Percentiles rank a stretch among this genome's conserved stretches.
Conservation (phyloP, 2,113 vertebrate genomes). For the Odontesthes bonariensis region DNA sequence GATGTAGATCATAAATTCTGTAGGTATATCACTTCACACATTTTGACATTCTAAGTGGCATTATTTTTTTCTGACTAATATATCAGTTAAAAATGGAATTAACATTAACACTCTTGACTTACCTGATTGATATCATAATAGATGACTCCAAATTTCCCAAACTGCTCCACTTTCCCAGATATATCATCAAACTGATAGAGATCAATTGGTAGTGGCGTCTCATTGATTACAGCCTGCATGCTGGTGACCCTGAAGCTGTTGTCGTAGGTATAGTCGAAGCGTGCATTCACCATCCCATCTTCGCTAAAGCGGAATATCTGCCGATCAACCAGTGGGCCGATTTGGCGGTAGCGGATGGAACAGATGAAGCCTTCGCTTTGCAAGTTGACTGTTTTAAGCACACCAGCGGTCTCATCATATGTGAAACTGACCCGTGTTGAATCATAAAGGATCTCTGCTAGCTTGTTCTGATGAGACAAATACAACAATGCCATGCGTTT, state of each 20-base stretch:
- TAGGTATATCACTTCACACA: no score
- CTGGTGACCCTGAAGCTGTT: conserved; percentile 99
- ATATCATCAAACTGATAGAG: conserved; percentile 99
- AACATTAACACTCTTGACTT: conserved; percentile 3
- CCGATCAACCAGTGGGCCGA: conserved; percentile 94
- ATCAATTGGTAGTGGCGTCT: conserved; percentile 97
- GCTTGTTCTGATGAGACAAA: conserved; percentile 85
- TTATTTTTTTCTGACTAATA: no score
- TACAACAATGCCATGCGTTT: not conserved
- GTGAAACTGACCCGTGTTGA: conserved; percentile 98
- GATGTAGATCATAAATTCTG: no score
- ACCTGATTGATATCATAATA: conserved; percentile 97
- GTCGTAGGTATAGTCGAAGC: conserved; percentile 99
- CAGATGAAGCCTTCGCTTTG: conserved; percentile 99
- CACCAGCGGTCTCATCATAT: conserved; percentile 95
- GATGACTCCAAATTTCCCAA: conserved; percentile 98
- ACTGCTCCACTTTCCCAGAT: conserved; percentile 98
- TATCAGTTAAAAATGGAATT: no score
- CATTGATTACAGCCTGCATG: conserved; percentile 99
- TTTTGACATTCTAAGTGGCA: no score
- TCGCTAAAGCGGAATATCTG: conserved; percentile 99
- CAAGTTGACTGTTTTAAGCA: conserved; percentile 97
- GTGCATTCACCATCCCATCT: conserved; percentile 97
- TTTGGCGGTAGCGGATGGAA: conserved; percentile 96
- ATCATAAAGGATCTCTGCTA: conserved; percentile 97